These are phyloP conservation scores for Penaeus vannamei DNA, from an alignment of 1,140 invertebrate genomes.

Conservation along the genomic window DNA sequence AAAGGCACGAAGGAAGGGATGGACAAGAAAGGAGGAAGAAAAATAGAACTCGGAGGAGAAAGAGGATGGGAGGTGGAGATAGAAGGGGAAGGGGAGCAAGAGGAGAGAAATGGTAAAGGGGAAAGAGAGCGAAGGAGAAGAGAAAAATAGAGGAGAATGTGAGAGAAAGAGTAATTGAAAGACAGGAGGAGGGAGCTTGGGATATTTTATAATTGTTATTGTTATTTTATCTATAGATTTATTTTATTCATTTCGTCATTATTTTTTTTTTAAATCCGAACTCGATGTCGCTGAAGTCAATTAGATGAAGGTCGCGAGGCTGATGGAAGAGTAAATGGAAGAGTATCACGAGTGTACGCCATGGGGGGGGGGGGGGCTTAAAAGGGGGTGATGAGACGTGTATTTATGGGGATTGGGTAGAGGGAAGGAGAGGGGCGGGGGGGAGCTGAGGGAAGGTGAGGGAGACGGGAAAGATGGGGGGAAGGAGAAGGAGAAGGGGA, in stretches of 20 bases:
- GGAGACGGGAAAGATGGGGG: not conserved
- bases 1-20: not conserved
- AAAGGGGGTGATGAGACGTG: not conserved
- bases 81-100: not conserved
- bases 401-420: not conserved
- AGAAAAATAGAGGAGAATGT: not conserved
- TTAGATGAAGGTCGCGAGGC: too few relatives aligned
- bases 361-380: too few relatives aligned
- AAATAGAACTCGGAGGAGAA: too few relatives aligned
- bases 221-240: too few relatives aligned
- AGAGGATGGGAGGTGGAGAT: too few relatives aligned
- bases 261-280: too few relatives aligned
- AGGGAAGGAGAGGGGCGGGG: not conserved
- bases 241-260: too few relatives aligned
- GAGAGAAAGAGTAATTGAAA: not conserved
- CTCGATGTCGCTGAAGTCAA: too few relatives aligned
- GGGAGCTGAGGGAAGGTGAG: not conserved
- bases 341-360: too few relatives aligned
- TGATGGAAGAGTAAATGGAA: too few relatives aligned
- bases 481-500: not conserved
- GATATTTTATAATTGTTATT: not conserved
- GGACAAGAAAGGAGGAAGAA: conserved; percentile 2
- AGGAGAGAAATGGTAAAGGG: not conserved
- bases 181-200: not conserved
- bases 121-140: conserved; percentile 4